These are phyloP conservation scores for Geodia barretti DNA, from an alignment of 37 sponge, comb jelly and placozoan species.

Conservation along the genomic window DNA sequence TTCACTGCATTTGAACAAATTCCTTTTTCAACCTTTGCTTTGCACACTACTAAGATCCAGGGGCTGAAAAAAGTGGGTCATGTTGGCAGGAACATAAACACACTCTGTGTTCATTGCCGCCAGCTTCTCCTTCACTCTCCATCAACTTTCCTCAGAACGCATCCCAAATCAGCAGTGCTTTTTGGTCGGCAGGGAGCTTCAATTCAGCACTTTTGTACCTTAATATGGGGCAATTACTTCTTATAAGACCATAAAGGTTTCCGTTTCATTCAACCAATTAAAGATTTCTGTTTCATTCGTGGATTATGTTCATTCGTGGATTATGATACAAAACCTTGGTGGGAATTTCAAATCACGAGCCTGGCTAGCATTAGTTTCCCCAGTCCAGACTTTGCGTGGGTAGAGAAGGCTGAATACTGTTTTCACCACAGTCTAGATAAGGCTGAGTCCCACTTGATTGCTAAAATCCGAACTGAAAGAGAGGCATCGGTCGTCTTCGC, in stretches of 20 bases:
- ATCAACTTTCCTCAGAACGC: slow-evolving; percentile 64
- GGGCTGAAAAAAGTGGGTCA: slow-evolving; percentile 62
- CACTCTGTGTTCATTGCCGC: slow-evolving; percentile 30
- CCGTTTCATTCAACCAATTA: not conserved
- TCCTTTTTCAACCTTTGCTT: slow-evolving; percentile 28
- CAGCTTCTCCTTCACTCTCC: slow-evolving; percentile 28
- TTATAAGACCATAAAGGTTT: not conserved
- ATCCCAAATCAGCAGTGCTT: slow-evolving; percentile 53
- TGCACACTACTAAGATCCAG: slow-evolving; percentile 42
- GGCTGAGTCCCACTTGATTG: not conserved
- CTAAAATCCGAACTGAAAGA: slow-evolving; percentile 51
- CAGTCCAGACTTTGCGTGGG: slow-evolving; percentile 11
- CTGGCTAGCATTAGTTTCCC: slow-evolving; percentile 58
- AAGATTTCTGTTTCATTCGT: too few relatives aligned
- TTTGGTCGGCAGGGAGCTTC: slow-evolving; percentile 22
- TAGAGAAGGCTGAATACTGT: not conserved
- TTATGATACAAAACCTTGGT: too few relatives aligned
- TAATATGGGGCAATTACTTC: not conserved
- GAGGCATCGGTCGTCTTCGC: slow-evolving; percentile 23
- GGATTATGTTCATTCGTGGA: too few relatives aligned
- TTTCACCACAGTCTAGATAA: not conserved
- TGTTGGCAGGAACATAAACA: slow-evolving; percentile 63
- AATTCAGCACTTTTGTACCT: slow-evolving; percentile 33
- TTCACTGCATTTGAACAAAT: too few relatives aligned
- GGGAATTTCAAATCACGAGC: slow-evolving; percentile 45